Evolutionary conservation across 1,140 invertebrate species (phyloP).

Genomic region (Diachasmimorpha longicaudata): DNA sequence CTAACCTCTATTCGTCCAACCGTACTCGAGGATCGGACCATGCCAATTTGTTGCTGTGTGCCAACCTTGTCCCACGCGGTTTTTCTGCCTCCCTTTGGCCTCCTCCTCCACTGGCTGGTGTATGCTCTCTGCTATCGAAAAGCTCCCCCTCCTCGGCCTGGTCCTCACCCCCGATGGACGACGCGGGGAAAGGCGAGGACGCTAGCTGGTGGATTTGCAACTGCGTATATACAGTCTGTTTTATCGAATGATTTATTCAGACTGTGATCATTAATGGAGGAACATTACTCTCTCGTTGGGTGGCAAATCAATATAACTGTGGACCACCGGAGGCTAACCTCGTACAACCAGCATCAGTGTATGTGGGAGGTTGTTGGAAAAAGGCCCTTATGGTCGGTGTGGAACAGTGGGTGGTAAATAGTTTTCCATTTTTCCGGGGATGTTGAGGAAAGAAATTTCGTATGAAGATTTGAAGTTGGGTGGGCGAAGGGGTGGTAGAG

Average conservation of each 20-base stretch:
- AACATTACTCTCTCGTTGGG: conserved; percentile 53
- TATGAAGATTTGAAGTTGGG: too few species aligned
- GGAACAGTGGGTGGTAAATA: too few species aligned
- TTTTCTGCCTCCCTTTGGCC: not conserved
- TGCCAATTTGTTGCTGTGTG: conserved; percentile 21
- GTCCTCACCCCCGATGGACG: not conserved
- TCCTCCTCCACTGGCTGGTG: not conserved
- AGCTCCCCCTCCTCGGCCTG: too few species aligned
- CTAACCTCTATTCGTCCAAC: not conserved
- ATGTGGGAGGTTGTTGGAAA: too few species aligned
- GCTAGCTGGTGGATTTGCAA: not conserved
- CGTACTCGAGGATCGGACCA: conserved; percentile 2
- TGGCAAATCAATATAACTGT: conserved; percentile 54
- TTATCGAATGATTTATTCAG: conserved; percentile 60
- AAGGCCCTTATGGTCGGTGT: too few species aligned
- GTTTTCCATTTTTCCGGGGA: too few species aligned
- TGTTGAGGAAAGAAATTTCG: too few species aligned
- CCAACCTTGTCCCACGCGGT: not conserved
- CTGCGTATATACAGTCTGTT: conserved; percentile 43
- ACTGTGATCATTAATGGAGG: conserved; percentile 56
- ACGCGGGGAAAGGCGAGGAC: not conserved
- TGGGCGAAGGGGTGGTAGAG: too few species aligned
- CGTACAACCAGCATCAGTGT: not conserved
- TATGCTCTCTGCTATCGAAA: not conserved
- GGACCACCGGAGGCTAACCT: not conserved